Conservation (phyloP, 2,888 invertebrate genomes). For the Macrosiphum euphorbiae region DNA sequence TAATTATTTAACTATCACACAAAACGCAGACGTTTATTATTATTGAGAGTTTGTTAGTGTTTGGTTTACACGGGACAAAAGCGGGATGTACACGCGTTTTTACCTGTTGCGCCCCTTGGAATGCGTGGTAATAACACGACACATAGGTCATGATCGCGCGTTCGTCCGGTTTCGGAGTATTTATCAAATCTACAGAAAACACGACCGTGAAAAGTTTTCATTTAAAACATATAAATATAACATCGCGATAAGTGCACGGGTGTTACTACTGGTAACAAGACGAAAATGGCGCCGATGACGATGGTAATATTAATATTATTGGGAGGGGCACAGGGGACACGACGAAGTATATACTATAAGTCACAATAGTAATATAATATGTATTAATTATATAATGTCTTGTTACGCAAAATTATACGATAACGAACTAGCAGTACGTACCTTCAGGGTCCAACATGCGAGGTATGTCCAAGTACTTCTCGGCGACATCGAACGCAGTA, state of each 20-base stretch:
- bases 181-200: constrained; percentile 91
- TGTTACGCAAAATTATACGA: background rate
- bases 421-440: constrained; percentile 72
- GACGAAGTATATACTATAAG: background rate
- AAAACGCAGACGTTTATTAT: constrained; percentile 28
- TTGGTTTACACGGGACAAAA: constrained; percentile 17
- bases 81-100: constrained; percentile 43
- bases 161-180: constrained; percentile 99
- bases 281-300: background rate
- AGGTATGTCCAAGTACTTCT: constrained; percentile 99
- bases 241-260: background rate
- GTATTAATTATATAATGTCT: background rate
- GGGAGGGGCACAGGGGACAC: background rate
- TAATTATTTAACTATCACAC: background rate
- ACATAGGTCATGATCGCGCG: constrained; percentile 99
- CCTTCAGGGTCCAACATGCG: constrained; percentile 99
- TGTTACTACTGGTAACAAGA: background rate
- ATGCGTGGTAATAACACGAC: constrained; percentile 99
- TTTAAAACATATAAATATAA: background rate
- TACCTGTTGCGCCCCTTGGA: constrained; percentile 99
- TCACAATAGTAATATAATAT: background rate
- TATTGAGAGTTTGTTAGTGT: background rate
- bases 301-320: background rate
- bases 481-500: constrained; percentile 99
- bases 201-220: constrained; percentile 61